These are phyloP conservation scores for Sebastes umbrosus DNA, from an alignment of 2,797 vertebrate species.

Conservation along the genomic window DNA sequence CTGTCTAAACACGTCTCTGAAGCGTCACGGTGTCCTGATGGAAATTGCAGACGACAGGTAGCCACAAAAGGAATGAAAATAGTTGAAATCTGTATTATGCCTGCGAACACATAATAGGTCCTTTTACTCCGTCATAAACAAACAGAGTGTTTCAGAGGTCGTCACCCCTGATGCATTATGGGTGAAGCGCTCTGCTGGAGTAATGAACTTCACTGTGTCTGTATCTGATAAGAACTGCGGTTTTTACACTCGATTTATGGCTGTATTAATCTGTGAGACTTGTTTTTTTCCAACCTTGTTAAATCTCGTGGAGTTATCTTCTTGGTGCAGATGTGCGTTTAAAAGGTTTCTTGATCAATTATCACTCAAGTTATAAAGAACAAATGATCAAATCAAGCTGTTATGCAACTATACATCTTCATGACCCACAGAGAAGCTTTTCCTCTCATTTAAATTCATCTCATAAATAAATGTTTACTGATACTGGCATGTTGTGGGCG, in stretches of 20 bases:
- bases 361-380: conserved; percentile 18
- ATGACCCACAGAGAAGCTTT: background rate
- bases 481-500: conserved; percentile 5
- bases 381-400: conserved; percentile 18
- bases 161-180: conserved; percentile 29
- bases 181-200: conserved; percentile 28
- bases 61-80: conserved; percentile 1
- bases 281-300: conserved; percentile 38
- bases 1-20: conserved; percentile 28
- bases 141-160: conserved; percentile 36
- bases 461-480: conserved; percentile 16
- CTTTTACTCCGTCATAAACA: conserved; percentile 43
- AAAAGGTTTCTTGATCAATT: conserved; percentile 30
- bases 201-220: conserved; percentile 48
- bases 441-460: background rate
- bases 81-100: conserved; percentile 12
- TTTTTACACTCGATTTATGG: conserved; percentile 47
- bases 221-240: conserved; percentile 51
- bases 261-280: conserved; percentile 43
- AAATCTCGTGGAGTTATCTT: conserved; percentile 35
- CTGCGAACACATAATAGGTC: background rate
- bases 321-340: conserved; percentile 29
- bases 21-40: conserved; percentile 7
- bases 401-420: background rate
- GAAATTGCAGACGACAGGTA: conserved; percentile 16